Evolutionary conservation across 2,888 invertebrate genomes (phyloP), one percentile per base, ranked within the genome.

Genomic region (Drosophila borborema): DNA sequence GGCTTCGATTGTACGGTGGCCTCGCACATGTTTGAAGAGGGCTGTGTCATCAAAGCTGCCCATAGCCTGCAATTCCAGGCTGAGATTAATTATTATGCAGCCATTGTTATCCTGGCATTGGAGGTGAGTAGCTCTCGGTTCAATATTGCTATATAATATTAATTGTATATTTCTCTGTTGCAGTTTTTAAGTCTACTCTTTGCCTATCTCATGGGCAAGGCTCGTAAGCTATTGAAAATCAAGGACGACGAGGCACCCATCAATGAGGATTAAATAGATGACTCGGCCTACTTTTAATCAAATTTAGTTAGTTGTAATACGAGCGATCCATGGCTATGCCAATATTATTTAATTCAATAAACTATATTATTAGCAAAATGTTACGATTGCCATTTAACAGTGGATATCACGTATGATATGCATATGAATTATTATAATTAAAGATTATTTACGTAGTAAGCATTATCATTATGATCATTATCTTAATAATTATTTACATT

Each of bases 191-290:
- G 89, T 3, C 38, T 86, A 20, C 69, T 89, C 23, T 64, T 74
- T 0, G 85, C 81, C 12, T 85, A 58, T 49, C 58, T 83, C 40
- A 81, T 85, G 85, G 85, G 85, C 64, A 86, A 83, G 31, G 85
- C 85, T 10, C 86, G 85, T 46, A 86, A 86, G 59, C 55, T 83
- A 45, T 70, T 74, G 54, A 85, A 85, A 55, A 71, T 79, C 41
- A 85, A 85, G 84, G 85, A 85, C 14, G 85, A 85, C 14, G 89
- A 89, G 72, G 59, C 77, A 49, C 85, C 89, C 58, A 88, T 85
- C 18, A 86, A 75, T 56, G 84, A 81, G 18, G 72, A 87, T 51
- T 81, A 61, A 51, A 16, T 3, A 10, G 8, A 8, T 18, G 3
- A n/a, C 0, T 1, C 20, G 41, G 6, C 36, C 14, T 36, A 7